Base-by-base conservation (phyloP, 23 tunicate species). In the Ascidia mentula region DNA sequence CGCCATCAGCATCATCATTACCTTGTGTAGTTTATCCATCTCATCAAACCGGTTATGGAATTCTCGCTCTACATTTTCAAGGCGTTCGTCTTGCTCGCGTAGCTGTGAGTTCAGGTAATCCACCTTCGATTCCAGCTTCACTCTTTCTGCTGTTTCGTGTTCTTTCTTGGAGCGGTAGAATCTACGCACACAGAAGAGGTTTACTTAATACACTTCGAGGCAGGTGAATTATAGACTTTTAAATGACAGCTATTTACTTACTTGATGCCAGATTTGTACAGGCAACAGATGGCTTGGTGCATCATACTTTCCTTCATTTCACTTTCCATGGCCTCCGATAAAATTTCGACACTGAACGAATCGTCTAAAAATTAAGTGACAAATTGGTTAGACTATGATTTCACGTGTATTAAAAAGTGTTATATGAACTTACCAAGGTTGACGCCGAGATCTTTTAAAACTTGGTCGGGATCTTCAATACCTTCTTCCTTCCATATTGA, bases 401-500 rank as follows among this genome's bases (percentile, higher is more conserved):
- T 9, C 15, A 42, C 15, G 15, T 15, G 15, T 9, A 9, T 42
- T 42, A 9, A 42, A 9, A 42, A n/a, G n/a, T n/a, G n/a, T n/a
- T n/a, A n/a, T n/a, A 31, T 13, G 32, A 38, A 18, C 70, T 72
- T 72, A 84, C 88, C 45, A 26, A 65, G 28, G 46, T 79, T 75
- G 37, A 87, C 60, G 18, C 91, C 86, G n/a, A 87, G 78, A 20
- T 81, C 84, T 69, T 87, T 69, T 24, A 92, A 69, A 20, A 92
- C 81, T 45, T 79, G 69, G 1, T 82, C 87, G 32, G 82, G 70
- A 17, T 87, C 78, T 42, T 87, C 91, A 32, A 92, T 83, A 40
- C 92, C 97, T 69, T 92, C 97, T 6, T 83, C 88, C 4, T 60
- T 65, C 83, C 91, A 87, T 74, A 77, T 75, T 34, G 45, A 18